These are phyloP conservation scores for Syndactyla subalaris DNA, from an alignment of 2,797 vertebrate genomes.

Conservation along the genomic window DNA sequence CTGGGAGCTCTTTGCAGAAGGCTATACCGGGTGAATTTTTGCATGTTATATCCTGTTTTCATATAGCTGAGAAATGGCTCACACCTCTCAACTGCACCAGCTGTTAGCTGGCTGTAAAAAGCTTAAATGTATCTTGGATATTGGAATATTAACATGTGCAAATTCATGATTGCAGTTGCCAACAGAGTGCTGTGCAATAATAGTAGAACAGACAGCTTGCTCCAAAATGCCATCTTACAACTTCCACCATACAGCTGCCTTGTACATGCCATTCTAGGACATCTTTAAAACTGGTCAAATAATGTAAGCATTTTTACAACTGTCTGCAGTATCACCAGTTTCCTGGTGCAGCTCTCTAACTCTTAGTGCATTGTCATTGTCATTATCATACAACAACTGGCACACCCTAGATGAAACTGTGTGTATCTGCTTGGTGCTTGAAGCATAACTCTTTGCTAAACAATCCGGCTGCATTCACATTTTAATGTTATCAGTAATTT, in stretches of 20 bases:
- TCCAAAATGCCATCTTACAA: neutral
- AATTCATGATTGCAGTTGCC: neutral
- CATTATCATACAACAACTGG: neutral
- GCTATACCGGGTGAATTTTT: neutral
- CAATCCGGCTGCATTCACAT: neutral
- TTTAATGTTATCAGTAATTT: neutral
- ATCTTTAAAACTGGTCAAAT: neutral
- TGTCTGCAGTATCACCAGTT: neutral
- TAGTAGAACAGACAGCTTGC: neutral
- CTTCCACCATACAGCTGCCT: neutral
- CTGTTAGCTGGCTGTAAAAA: neutral
- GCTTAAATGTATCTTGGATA: neutral
- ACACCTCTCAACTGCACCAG: neutral
- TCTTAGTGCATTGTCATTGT: neutral
- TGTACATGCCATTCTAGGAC: fast-evolving
- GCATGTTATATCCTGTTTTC: neutral
- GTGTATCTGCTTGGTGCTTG: fast-evolving
- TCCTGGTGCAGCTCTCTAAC: neutral
- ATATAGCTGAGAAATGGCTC: neutral
- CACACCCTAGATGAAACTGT: neutral
- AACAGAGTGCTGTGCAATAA: neutral
- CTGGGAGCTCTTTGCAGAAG: neutral
- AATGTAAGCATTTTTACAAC: neutral
- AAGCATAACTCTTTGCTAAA: neutral
- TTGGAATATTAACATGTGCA: neutral